Percentiles rank a stretch among this genome's conserved stretches.
Evolutionary conservation across 2,113 vertebrate genomes (phyloP).

Genomic region (Sceloporus undulatus): DNA sequence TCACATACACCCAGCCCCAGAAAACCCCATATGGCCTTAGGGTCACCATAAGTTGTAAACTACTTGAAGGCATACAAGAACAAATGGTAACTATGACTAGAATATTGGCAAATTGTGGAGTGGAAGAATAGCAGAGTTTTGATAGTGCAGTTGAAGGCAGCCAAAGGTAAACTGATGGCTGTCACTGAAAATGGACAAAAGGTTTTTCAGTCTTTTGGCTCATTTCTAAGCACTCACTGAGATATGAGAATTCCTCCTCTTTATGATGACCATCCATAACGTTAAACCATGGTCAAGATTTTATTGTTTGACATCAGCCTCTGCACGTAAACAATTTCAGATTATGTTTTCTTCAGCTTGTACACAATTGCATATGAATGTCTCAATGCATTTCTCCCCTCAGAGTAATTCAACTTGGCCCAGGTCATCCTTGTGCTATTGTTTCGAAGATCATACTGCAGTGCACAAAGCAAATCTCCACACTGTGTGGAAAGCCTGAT

Average conservation of each 20-base stretch:
- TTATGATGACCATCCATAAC: neutral
- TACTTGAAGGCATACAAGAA: too few relatives aligned
- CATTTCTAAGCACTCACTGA: neutral
- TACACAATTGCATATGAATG: neutral
- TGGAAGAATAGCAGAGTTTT: neutral
- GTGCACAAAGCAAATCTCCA: conserved; percentile 10
- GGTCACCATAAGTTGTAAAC: too few relatives aligned
- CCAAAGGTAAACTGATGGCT: neutral
- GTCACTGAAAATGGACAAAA: neutral
- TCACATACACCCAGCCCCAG: too few relatives aligned
- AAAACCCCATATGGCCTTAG: too few relatives aligned
- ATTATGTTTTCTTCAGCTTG: neutral
- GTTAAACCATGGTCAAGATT: neutral
- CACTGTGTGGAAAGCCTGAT: neutral
- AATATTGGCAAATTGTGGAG: neutral
- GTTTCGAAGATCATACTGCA: neutral
- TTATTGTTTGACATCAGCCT: neutral
- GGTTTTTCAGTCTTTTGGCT: neutral
- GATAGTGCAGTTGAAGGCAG: neutral
- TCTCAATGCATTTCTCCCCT: neutral
- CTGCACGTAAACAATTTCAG: neutral
- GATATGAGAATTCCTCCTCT: neutral
- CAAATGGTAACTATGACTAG: neutral
- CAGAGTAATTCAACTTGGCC: neutral
- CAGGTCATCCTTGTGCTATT: neutral